Evolutionary conservation across 2,797 vertebrate species (phyloP), one percentile per base, ranked within the genome.

Genomic region (Rousettus madagascariensis): DNA sequence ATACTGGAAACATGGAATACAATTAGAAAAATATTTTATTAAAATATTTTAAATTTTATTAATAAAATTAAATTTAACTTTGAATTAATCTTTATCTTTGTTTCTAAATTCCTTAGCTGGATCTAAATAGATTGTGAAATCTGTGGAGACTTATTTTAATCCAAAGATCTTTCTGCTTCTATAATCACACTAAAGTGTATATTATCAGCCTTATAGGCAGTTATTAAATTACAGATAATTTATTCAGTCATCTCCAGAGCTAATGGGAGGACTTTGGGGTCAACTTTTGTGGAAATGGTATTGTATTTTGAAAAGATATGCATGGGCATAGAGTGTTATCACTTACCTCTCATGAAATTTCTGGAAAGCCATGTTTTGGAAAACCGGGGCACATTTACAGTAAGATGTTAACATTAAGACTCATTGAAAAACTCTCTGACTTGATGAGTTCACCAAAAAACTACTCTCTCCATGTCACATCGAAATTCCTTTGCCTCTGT

Each of bases 11-110:
- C 49, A 66, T 53, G 38, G 96, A 95, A 68, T 69, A 65, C 10
- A 96, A 41, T 96, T 95, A 94, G 86, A 19, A 69, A 71, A 78
- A 51, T 30, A 33, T 86, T 96, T 92, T 82, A 86, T 89, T 94
- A 74, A 89, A 93, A 61, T 88, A 79, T 17, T 57, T 85, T 95
- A 61, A 22, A 61, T 90, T 90, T 90, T 94, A 89, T 83, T 83
- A 86, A 24, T 75, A 94, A 93, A 84, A 69, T 26, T 82, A 63
- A 79, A 71, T 93, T 90, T 89, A 83, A 94, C 15, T 12, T 26
- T 66, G 49, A 83, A 8, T 86, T 72, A 89, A 2, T 66, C 20
- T 89, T 80, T 24, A 49, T 82, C 86, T 95, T 92, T 95, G 30
- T 65, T 84, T 78, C 71, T 57, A 63, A 51, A 75, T 90, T 85